A percentile compares a stretch with the other conserved stretches of the same genome.
Evolutionary conservation across 2,888 invertebrate species (phyloP).

Genomic region (Endotricha flammealis): DNA sequence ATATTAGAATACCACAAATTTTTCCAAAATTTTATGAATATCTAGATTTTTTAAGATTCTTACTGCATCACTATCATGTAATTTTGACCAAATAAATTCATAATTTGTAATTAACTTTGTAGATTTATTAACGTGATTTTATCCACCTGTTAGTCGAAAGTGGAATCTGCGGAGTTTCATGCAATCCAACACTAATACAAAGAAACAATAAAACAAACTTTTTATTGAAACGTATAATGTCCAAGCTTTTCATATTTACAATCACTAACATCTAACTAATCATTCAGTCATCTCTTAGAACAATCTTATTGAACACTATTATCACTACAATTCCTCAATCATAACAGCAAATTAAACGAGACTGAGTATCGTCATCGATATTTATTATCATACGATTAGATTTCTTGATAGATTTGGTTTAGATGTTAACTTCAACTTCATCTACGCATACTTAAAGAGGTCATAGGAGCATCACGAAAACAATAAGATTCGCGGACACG

Average conservation of each 20-base stretch:
- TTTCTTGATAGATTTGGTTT: conserved; percentile 58
- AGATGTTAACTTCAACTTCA: conserved; percentile 52
- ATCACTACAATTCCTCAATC: conserved; percentile 71
- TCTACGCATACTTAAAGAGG: conserved; percentile 55
- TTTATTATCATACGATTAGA: conserved; percentile 53
- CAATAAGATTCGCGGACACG: conserved; percentile 43
- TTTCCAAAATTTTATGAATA: too few relatives aligned
- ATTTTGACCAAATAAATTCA: too few relatives aligned
- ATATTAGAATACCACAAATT: too few relatives aligned
- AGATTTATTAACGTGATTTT: too few relatives aligned
- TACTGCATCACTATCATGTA: too few relatives aligned
- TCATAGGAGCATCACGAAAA: conserved; percentile 51
- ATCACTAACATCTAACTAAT: conserved; percentile 68
- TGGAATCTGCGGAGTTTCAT: too few relatives aligned
- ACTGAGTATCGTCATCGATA: conserved; percentile 71
- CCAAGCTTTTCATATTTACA: conserved; percentile 75
- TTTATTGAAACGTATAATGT: conserved; percentile 74
- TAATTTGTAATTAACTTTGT: too few relatives aligned
- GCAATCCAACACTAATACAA: too few relatives aligned
- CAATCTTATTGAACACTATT: conserved; percentile 73
- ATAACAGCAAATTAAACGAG: conserved; percentile 70
- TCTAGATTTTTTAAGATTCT: too few relatives aligned
- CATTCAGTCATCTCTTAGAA: conserved; percentile 75
- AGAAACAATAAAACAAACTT: conserved; percentile 49
- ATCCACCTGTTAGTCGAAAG: too few relatives aligned